Percentiles rank a stretch among this genome's conserved stretches.
phyloP scores from a whole-genome alignment of 1,140 invertebrate species.

The Caligus rogercresseyi region DNA sequence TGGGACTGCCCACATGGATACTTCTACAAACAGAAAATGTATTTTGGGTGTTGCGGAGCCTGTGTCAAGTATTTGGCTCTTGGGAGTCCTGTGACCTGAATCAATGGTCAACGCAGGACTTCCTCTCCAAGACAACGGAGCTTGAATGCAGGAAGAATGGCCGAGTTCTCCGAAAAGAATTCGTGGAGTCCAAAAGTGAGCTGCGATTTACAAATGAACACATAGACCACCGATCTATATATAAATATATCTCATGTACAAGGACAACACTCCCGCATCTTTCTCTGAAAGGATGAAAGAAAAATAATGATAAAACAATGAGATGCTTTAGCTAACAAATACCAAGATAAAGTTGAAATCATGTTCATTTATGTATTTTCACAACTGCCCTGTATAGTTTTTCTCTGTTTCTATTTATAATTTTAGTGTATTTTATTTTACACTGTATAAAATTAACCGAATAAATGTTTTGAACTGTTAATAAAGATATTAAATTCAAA shows the following conservation, averaged over 20 bases:
- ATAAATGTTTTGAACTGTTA: too few relatives aligned
- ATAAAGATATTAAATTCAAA: too few relatives aligned
- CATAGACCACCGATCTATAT: not conserved
- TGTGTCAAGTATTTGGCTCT: slow-evolving; percentile 2
- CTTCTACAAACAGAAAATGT: not conserved
- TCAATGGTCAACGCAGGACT: not conserved
- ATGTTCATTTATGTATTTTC: too few relatives aligned
- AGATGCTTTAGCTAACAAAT: too few relatives aligned
- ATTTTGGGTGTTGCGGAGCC: not conserved
- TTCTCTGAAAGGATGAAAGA: too few relatives aligned
- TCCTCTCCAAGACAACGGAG: not conserved
- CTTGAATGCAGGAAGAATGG: not conserved
- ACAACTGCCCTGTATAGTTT: too few relatives aligned
- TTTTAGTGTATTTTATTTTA: too few relatives aligned
- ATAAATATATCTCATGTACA: not conserved
- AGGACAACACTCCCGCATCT: too few relatives aligned
- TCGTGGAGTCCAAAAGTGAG: not conserved
- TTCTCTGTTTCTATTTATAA: too few relatives aligned
- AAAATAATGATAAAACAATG: too few relatives aligned
- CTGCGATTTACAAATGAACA: not conserved
- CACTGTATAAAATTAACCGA: too few relatives aligned
- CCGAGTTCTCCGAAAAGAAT: not conserved
- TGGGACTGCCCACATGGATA: not conserved
- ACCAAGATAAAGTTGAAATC: too few relatives aligned
- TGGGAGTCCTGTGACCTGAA: not conserved